A percentile compares a stretch with the other conserved stretches of the same genome.
These are phyloP conservation scores for Idaea aversata DNA, from an alignment of 2,888 invertebrate species.

Conservation along the genomic window DNA sequence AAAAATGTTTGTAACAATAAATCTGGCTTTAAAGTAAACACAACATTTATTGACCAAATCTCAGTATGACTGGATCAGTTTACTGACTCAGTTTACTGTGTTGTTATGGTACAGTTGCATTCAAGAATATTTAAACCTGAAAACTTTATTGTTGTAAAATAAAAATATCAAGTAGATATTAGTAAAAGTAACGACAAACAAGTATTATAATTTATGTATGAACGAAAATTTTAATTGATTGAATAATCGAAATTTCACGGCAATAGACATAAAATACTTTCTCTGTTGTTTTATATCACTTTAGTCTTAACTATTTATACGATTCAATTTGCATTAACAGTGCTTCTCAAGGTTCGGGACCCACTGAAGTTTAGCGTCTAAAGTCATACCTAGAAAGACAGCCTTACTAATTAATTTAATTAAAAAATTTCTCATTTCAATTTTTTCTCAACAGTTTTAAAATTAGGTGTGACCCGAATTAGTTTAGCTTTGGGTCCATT, in stretches of 20 bases:
- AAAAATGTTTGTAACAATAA: background rate
- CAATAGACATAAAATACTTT: constrained; percentile 14
- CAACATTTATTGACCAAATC: background rate
- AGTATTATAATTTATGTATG: background rate
- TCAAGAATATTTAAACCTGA: no score
- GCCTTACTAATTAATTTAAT: no score
- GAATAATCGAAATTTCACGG: constrained; percentile 36
- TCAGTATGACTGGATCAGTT: background rate
- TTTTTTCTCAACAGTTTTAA: no score
- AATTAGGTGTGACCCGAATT: no score
- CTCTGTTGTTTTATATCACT: constrained; percentile 13
- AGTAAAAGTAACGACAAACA: background rate
- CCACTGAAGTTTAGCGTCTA: background rate
- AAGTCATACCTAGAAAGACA: no score
- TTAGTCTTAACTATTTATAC: background rate
- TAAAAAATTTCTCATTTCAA: no score
- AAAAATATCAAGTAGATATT: background rate
- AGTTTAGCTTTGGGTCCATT: no score
- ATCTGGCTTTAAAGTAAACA: background rate
- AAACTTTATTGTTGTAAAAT: background rate
- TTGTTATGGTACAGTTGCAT: no score
- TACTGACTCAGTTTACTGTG: background rate
- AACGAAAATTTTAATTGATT: background rate
- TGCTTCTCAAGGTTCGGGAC: background rate
- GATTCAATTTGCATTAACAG: background rate